Evolutionary conservation across 2,113 vertebrate species (phyloP).

Genomic region (Columbina picui): DNA sequence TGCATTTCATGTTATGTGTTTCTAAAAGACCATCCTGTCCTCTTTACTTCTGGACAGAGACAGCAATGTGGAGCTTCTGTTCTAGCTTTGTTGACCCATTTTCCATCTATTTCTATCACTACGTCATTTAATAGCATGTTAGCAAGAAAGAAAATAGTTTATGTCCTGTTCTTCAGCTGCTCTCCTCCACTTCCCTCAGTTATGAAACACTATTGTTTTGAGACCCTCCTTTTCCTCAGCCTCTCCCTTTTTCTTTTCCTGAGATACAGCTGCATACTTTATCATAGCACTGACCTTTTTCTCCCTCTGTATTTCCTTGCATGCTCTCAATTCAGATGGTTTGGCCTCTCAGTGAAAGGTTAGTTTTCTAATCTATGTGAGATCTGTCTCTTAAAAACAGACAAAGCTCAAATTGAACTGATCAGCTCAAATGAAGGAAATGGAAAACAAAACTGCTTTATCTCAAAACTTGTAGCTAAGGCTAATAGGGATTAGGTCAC

Average conservation of each 20-base stretch:
- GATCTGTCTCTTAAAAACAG: neutral
- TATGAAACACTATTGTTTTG: neutral
- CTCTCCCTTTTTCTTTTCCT: accelerated
- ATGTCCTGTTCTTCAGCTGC: neutral
- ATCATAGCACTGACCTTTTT: neutral
- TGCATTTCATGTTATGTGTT: neutral
- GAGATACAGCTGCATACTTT: neutral
- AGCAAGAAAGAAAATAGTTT: neutral
- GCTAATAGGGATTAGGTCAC: neutral
- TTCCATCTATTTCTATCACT: neutral
- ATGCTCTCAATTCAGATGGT: neutral
- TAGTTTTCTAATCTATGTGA: neutral
- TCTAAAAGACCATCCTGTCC: neutral
- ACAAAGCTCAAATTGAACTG: neutral
- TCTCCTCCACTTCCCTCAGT: neutral
- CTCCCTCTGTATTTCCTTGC: neutral
- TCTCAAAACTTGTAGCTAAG: neutral
- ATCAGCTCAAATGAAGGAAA: slow-evolving; percentile 25
- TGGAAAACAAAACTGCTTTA: neutral
- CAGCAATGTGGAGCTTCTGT: neutral
- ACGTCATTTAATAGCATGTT: neutral
- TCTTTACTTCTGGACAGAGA: neutral
- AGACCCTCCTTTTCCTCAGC: neutral
- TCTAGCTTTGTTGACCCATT: neutral
- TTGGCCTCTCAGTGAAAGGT: neutral